Conservation (phyloP, 2,888 invertebrate species). For the Dasypolia templi region DNA sequence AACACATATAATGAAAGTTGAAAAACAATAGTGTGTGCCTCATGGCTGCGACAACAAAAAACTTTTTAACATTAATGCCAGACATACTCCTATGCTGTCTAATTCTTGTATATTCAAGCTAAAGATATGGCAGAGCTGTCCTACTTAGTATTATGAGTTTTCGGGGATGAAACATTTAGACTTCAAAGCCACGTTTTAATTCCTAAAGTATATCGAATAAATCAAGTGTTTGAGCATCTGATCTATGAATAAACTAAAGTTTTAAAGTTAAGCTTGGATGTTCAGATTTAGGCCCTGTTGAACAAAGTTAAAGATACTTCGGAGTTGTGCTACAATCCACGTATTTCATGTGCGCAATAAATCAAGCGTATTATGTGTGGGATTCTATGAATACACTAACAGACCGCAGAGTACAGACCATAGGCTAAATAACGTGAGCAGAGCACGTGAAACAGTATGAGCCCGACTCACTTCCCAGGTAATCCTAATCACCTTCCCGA, state of each 20-base stretch:
- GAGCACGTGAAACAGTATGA: constrained; percentile 1
- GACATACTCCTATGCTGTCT: too few relatives aligned
- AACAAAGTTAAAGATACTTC: neutral
- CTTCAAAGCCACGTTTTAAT: neutral
- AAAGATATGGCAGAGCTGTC: too few relatives aligned
- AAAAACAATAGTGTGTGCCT: too few relatives aligned
- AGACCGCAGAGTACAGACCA: constrained; percentile 4
- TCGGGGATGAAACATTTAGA: neutral
- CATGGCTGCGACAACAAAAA: too few relatives aligned
- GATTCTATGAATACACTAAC: constrained; percentile 4
- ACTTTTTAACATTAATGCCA: neutral
- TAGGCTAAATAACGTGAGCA: neutral
- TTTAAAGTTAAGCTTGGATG: neutral
- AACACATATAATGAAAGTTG: too few relatives aligned
- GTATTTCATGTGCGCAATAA: constrained; percentile 6
- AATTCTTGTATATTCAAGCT: too few relatives aligned
- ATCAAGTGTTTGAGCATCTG: neutral
- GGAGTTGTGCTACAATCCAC: neutral
- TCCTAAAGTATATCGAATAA: too few relatives aligned
- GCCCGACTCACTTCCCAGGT: too few relatives aligned
- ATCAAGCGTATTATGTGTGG: constrained; percentile 16
- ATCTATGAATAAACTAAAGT: neutral
- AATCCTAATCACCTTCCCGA: too few relatives aligned
- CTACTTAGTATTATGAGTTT: neutral
- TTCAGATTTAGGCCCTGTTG: too few relatives aligned